phyloP scores from a whole-genome alignment of 2,113 vertebrate species.

The Burhinus bistriatus region DNA sequence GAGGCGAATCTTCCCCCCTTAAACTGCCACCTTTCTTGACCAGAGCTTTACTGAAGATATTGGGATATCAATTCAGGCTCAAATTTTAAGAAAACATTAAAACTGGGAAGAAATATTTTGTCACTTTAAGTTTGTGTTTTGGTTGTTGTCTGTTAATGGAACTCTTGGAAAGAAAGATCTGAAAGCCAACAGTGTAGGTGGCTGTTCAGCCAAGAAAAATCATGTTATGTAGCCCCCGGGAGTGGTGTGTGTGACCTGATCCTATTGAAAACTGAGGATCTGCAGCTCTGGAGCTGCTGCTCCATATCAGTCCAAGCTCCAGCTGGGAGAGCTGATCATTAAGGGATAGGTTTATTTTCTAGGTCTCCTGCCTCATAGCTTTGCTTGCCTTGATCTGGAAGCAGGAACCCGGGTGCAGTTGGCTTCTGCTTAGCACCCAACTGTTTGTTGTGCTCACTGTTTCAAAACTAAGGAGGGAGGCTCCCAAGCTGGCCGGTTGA shows the following conservation, averaged over 20 bases:
- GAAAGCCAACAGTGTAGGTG: not conserved
- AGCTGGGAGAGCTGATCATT: fast-evolving
- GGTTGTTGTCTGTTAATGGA: not conserved
- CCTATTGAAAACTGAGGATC: not conserved
- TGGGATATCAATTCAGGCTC: not conserved
- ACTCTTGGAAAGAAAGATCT: not conserved
- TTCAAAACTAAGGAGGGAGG: not conserved
- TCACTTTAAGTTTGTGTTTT: not conserved
- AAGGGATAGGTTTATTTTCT: not conserved
- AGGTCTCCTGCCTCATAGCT: not conserved
- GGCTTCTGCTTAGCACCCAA: not conserved
- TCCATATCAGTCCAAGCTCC: not conserved
- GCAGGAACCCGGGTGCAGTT: not conserved
- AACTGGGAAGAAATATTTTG: not conserved
- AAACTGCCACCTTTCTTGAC: not conserved
- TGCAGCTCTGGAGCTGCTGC: not conserved
- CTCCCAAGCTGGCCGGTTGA: not conserved
- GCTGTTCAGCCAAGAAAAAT: not conserved
- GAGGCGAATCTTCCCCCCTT: not conserved
- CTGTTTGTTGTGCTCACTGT: not conserved
- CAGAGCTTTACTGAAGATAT: not conserved
- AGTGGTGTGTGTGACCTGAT: not conserved
- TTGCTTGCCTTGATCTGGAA: not conserved
- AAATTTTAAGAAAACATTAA: not conserved
- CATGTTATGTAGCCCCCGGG: not conserved